phyloP scores from a whole-genome alignment of 2,888 invertebrate species.

The Osmoderma eremita region DNA sequence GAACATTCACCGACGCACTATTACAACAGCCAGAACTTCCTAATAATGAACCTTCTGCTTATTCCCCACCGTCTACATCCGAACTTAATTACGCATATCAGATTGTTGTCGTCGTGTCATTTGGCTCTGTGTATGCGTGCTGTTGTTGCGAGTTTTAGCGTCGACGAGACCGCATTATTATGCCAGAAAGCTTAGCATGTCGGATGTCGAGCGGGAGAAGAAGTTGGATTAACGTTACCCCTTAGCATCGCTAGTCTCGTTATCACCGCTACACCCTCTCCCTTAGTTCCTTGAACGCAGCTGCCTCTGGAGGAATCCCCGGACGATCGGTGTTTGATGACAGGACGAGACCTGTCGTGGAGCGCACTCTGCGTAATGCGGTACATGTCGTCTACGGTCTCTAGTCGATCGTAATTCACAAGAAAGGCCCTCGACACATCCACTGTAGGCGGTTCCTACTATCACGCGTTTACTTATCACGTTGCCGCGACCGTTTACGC shows the following conservation, averaged over 20 bases:
- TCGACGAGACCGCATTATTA: conserved; percentile 1
- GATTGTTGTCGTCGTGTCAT: no score
- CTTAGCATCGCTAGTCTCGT: no score
- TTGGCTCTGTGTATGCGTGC: neutral
- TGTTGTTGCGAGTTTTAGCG: neutral
- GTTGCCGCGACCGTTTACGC: neutral
- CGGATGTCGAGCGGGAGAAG: conserved; percentile 6
- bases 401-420: conserved; percentile 8
- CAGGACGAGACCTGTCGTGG: conserved; percentile 11
- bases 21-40: no score
- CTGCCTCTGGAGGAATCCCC: conserved; percentile 6
- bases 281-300: no score
- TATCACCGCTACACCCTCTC: no score
- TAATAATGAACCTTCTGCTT: no score
- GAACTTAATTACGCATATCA: no score
- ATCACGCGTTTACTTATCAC: conserved; percentile 1
- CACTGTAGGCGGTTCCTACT: neutral
- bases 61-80: no score
- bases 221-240: conserved; percentile 9
- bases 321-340: conserved; percentile 18
- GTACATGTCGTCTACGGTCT: conserved; percentile 19
- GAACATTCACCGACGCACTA: no score
- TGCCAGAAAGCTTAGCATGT: conserved; percentile 6
- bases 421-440: neutral
- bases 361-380: conserved; percentile 12